A percentile compares a stretch with the other conserved stretches of the same genome.
phyloP scores from a whole-genome alignment of 2,113 vertebrate genomes.

The Chlamydotis undulata region DNA sequence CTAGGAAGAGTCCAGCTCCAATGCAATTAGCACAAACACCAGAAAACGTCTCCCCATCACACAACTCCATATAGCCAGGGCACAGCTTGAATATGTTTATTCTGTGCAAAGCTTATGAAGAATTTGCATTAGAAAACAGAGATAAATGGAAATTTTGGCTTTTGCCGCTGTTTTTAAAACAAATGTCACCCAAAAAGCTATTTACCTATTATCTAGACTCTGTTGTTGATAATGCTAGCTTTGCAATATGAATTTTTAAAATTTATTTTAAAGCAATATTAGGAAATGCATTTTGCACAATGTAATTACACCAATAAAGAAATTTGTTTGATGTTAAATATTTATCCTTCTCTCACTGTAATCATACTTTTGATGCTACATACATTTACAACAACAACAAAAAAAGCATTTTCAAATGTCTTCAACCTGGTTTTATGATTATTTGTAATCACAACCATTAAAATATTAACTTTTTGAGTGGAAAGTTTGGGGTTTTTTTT shows the following conservation, averaged over 20 bases:
- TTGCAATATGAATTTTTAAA: constrained; percentile 19
- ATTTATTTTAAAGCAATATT: constrained; percentile 38
- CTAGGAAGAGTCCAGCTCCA: constrained; percentile 28
- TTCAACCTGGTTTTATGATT: constrained; percentile 21
- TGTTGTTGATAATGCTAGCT: constrained; percentile 28
- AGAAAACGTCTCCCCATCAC: neutral
- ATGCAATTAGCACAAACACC: constrained; percentile 21
- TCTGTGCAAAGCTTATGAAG: constrained; percentile 33
- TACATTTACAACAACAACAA: neutral
- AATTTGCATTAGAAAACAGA: constrained; percentile 61
- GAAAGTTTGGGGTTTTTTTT: neutral
- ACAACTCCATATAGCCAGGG: neutral
- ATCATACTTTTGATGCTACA: constrained; percentile 9
- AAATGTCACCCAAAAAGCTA: constrained; percentile 51
- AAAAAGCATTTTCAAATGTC: constrained; percentile 35
- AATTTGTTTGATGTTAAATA: constrained; percentile 66
- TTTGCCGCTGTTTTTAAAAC: constrained; percentile 37
- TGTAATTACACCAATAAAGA: constrained; percentile 58
- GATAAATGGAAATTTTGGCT: constrained; percentile 61
- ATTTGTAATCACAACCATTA: constrained; percentile 42
- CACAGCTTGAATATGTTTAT: constrained; percentile 49
- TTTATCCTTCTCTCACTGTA: constrained; percentile 43
- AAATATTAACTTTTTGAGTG: neutral
- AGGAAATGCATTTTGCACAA: constrained; percentile 20
- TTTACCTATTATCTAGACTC: constrained; percentile 54